Evolutionary conservation across 1,140 invertebrate species (phyloP), one percentile per base, ranked within the genome.

Genomic region (Andrena cerasifolii): DNA sequence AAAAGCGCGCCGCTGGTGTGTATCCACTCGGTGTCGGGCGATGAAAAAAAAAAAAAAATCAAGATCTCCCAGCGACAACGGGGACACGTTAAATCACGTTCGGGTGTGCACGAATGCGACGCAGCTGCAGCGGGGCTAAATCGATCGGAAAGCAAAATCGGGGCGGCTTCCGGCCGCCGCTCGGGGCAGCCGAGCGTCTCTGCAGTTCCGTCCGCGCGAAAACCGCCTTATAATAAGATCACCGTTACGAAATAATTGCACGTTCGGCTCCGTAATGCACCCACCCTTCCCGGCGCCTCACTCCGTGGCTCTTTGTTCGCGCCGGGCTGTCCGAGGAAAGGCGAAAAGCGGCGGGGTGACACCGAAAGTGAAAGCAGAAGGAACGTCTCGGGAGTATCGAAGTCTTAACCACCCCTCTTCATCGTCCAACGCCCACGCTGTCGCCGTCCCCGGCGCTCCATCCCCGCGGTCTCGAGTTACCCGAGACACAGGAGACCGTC

Each of bases 201-300:
- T 47, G 28, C 8, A 31, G 62, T 54, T 56, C 18, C 54, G 45
- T 28, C 18, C 43, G 45, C 73, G 36, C 21, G 33, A 71, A 28
- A 51, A 61, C 67, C 40, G 54, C 43, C 18, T 26, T 43, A 53
- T 78, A 78, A 78, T 71, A 54, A 76, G 73, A 76, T 68, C 73
- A 76, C 63, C 65, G 53, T 76, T 72, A 70, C 75, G 67, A 80
- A 80, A 77, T 77, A 76, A 76, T 80, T 66, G 63, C 43, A 61
- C 21, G 6, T 54, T 51, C 16, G 26, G 62, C 28, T 21, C 58
- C 43, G 21, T 21, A 45, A 65, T 67, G 28, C 73, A 21, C 45
- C 49, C 49, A 18, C n/a, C 33, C n/a, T 28, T 40, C 16, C 14
- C 21, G 47, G 28, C 26, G 45, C 45, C 24, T n/a, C 63, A 12